Evolutionary conservation across 2,888 invertebrate species (phyloP).

Genomic region (Cyaniris semiargus): DNA sequence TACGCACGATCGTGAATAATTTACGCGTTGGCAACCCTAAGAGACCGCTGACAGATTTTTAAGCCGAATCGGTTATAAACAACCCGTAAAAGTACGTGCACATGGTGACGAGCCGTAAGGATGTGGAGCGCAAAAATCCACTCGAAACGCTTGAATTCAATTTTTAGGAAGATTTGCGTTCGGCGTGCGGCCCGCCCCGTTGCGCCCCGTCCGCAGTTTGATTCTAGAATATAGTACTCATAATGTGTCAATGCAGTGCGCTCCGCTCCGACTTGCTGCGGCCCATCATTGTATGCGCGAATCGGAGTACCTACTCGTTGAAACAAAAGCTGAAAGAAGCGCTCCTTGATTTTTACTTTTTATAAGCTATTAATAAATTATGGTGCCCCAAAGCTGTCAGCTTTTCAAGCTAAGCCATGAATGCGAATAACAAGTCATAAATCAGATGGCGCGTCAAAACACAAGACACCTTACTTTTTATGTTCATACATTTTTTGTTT

Average conservation of each 20-base stretch:
- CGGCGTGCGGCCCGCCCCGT: no score
- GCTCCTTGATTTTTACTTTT: not conserved
- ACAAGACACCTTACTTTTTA: slow-evolving; percentile 7
- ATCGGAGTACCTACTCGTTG: slow-evolving; percentile 12
- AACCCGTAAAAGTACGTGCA: not conserved
- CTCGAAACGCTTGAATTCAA: no score
- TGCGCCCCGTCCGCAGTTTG: not conserved
- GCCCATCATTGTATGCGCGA: not conserved
- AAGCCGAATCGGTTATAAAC: slow-evolving; percentile 1
- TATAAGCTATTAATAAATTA: slow-evolving; percentile 17
- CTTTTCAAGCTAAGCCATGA: slow-evolving; percentile 12
- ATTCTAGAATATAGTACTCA: no score
- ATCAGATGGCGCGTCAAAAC: slow-evolving; percentile 15
- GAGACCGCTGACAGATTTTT: slow-evolving; percentile 23
- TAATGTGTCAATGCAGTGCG: not conserved
- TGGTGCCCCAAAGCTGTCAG: not conserved
- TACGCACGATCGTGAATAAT: slow-evolving; percentile 27
- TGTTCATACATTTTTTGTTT: slow-evolving; percentile 8
- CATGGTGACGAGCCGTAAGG: not conserved
- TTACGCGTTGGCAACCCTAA: slow-evolving; percentile 19
- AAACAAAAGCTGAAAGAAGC: slow-evolving; percentile 4
- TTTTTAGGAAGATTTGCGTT: no score
- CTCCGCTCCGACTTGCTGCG: not conserved
- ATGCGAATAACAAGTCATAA: slow-evolving; percentile 13
- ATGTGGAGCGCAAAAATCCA: not conserved